Percentiles rank a stretch among this genome's conserved stretches.
Conservation (phyloP, 2,797 vertebrate genomes). For the Gobionotothen gibberifrons region DNA sequence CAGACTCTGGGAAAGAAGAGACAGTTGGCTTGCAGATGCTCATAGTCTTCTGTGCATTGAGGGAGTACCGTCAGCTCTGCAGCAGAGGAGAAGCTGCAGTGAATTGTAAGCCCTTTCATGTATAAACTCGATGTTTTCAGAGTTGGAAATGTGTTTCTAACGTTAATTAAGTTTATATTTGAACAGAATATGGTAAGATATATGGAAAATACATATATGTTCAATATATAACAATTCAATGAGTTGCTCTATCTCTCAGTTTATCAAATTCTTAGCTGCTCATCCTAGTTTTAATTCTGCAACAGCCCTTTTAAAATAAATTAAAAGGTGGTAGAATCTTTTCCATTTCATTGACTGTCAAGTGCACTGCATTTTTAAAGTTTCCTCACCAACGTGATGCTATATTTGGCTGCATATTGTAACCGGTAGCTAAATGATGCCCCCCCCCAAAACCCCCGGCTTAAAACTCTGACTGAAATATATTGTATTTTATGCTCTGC, state of each 20-base stretch:
- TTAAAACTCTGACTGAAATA: conserved; percentile 62
- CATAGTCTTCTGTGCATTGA: conserved; percentile 48
- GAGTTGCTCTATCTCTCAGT: background rate
- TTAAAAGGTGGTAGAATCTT: conserved; percentile 38
- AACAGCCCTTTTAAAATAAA: conserved; percentile 16
- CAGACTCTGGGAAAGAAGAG: conserved; percentile 57
- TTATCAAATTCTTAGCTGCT: conserved; percentile 20
- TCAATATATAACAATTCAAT: background rate
- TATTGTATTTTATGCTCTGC: conserved; percentile 65
- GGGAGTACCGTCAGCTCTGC: conserved; percentile 30
- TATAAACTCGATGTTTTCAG: conserved; percentile 16
- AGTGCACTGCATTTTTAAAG: conserved; percentile 55
- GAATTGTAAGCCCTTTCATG: conserved; percentile 14
- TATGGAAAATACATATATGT: conserved; percentile 13
- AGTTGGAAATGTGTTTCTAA: conserved; percentile 3
- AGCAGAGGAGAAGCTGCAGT: conserved; percentile 14
- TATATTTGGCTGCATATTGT: conserved; percentile 66
- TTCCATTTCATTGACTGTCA: conserved; percentile 63
- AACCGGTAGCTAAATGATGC: conserved; percentile 70
- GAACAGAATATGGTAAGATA: background rate
- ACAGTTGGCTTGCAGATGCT: conserved; percentile 61
- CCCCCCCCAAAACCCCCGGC: conserved; percentile 45
- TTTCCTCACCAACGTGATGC: conserved; percentile 56
- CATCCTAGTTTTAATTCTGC: conserved; percentile 37
- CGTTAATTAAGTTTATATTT: background rate